Base-by-base conservation (phyloP, 2,113 vertebrate species). In the Trochalopteron elliotii region DNA sequence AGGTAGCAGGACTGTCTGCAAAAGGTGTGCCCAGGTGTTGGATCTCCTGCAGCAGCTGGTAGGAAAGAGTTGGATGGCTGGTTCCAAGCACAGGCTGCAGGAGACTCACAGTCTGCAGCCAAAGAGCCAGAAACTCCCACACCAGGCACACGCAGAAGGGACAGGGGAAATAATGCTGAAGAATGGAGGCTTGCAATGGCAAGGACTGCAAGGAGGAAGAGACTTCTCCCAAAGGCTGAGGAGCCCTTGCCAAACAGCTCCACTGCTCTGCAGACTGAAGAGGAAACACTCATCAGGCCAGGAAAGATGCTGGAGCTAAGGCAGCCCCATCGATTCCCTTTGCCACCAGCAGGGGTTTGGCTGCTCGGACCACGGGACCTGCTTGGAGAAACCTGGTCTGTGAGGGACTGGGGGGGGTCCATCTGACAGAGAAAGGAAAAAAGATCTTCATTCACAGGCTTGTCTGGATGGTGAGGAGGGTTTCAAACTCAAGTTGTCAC, bases 401-500 rank as follows among this genome's bases (percentile, higher is more conserved):
- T 23, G 27, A 37, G 23, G 22, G 37, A 31, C 63, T 44, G 33
- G 20, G 31, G 31, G 39, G 33, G 11, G 31, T 39, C 18, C 35
- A 22, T n/a, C 33, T 53, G 39, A 10, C 63, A 78, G 39, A 60
- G 53, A 68, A 52, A 6, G 11, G 33, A 31, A 39, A 39, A 37
- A 63, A 9, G 4, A 60, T 23, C 63, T 53, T 45, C 0, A 0
- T 33, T 27, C 39, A 44, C 3, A 53, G 19, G 37, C 27, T 68
- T 44, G 27, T 33, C 37, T 59, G 22, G 37, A 60, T 37, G 11
- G 53, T 28, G 55, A 52, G 27, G 45, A 60, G 21, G 11, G 33
- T 35, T 60, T 77, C 18, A 27, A 42, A 52, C 9, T 18, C 3
- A 37, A 77, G 21, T 28, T 82, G 24, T 19, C 40, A 25, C 8